phyloP scores from a whole-genome alignment of 2,888 invertebrate genomes.

The Linhomoeus sp. region DNA sequence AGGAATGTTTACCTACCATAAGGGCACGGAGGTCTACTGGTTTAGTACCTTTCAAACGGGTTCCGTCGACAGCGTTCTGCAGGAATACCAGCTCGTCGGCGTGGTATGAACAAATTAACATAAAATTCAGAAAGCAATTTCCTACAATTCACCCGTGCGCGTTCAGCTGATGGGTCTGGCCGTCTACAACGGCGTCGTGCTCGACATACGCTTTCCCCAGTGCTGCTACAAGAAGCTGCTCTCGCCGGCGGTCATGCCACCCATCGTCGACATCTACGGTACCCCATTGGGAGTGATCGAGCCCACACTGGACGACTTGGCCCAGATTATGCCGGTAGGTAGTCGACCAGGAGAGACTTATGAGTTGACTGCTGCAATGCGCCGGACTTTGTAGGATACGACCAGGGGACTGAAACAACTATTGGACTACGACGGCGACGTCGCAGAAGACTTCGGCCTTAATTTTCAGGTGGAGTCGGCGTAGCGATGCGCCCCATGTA shows the following conservation, averaged over 20 bases:
- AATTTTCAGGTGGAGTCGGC: conserved; percentile 36
- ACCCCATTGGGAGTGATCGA: conserved; percentile 33
- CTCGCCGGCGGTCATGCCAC: conserved; percentile 41
- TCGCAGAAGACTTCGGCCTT: conserved; percentile 42
- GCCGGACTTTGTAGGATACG: conserved; percentile 5
- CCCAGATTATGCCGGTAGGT: conserved; percentile 40
- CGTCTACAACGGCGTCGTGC: conserved; percentile 43
- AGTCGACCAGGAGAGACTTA: too few relatives aligned
- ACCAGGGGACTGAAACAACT: conserved; percentile 39
- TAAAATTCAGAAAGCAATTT: too few relatives aligned
- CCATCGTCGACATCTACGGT: conserved; percentile 26
- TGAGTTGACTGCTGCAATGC: too few relatives aligned
- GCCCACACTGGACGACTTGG: conserved; percentile 37
- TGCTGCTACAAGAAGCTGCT: conserved; percentile 42
- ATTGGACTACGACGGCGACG: conserved; percentile 41
- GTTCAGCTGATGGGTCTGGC: conserved; percentile 41
- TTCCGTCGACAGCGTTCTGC: conserved; percentile 32
- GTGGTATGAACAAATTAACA: too few relatives aligned
- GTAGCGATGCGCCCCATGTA: too few relatives aligned
- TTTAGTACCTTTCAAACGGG: conserved; percentile 36
- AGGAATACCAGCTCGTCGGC: conserved; percentile 42
- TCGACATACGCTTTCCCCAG: conserved; percentile 41
- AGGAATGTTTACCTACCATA: conserved; percentile 44
- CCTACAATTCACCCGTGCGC: background rate
- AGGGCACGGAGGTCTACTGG: conserved; percentile 39